Percentiles rank a stretch among this genome's conserved stretches.
Conservation (phyloP, 2,888 invertebrate species). For the Crematogaster levior region DNA sequence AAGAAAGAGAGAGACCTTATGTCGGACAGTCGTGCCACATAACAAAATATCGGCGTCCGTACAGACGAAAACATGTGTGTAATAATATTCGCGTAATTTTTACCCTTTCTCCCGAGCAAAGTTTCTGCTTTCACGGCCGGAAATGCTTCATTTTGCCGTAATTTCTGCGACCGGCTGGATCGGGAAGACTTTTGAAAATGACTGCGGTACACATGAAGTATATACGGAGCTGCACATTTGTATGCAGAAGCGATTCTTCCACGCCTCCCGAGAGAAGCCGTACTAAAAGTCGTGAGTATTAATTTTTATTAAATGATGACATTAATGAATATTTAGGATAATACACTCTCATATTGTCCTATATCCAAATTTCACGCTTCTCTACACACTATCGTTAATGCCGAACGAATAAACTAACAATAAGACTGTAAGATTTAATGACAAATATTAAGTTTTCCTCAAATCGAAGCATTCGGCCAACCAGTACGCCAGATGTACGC, state of each 20-base stretch:
- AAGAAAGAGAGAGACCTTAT: constrained; percentile 23
- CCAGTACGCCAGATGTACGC: too few species aligned
- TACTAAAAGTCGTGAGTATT: background rate
- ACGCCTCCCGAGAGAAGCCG: background rate
- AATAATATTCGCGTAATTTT: constrained; percentile 37
- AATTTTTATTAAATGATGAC: background rate
- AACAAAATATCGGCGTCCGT: constrained; percentile 57
- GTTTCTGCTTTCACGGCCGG: constrained; percentile 70
- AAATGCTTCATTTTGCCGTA: constrained; percentile 82
- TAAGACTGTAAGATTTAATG: too few species aligned
- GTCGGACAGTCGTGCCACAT: constrained; percentile 59
- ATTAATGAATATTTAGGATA: too few species aligned
- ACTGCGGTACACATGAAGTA: background rate
- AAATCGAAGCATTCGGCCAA: too few species aligned
- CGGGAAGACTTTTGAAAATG: constrained; percentile 57
- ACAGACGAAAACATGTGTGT: constrained; percentile 38
- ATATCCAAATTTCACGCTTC: too few species aligned
- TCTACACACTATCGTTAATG: too few species aligned
- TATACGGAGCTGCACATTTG: background rate
- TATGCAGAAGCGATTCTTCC: background rate
- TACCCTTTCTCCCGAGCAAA: constrained; percentile 20
- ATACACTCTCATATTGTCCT: too few species aligned
- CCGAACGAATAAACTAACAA: too few species aligned
- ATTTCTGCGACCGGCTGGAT: constrained; percentile 59
- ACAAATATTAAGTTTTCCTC: too few species aligned